These are phyloP conservation scores for Spea hammondii DNA, from an alignment of 2,797 vertebrate genomes.

Conservation along the genomic window DNA sequence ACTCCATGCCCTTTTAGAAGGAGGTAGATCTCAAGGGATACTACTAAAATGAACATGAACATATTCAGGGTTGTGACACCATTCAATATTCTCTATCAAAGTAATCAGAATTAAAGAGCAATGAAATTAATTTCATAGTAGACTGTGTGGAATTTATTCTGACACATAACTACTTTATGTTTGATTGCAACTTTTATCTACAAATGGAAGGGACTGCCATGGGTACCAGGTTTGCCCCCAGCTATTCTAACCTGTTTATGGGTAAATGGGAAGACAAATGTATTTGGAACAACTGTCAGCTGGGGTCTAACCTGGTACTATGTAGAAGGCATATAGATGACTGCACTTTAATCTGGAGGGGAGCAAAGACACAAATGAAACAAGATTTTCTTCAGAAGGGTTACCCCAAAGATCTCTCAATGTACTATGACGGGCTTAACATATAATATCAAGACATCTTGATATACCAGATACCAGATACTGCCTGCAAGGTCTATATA, in stretches of 20 bases:
- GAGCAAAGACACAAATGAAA: too few relatives aligned
- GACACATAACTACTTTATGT: neutral
- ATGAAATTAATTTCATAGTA: neutral
- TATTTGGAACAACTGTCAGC: neutral
- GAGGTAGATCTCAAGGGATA: neutral
- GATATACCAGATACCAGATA: too few relatives aligned
- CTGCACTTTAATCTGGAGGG: too few relatives aligned
- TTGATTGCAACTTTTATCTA: neutral
- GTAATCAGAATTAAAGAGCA: neutral
- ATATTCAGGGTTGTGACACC: neutral
- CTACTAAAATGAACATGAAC: neutral
- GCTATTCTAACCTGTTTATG: too few relatives aligned
- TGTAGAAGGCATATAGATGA: too few relatives aligned
- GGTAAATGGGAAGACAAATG: too few relatives aligned
- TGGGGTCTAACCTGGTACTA: neutral
- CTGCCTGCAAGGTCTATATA: too few relatives aligned
- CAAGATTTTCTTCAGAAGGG: too few relatives aligned
- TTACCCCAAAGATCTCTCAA: too few relatives aligned
- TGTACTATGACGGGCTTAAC: too few relatives aligned
- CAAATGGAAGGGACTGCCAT: too few relatives aligned
- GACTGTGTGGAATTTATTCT: neutral
- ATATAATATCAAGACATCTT: too few relatives aligned
- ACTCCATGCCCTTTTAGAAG: neutral
- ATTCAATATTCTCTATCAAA: neutral
- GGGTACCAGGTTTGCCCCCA: neutral